phyloP scores from a whole-genome alignment of 1,140 invertebrate species.

The Anastrepha ludens region DNA sequence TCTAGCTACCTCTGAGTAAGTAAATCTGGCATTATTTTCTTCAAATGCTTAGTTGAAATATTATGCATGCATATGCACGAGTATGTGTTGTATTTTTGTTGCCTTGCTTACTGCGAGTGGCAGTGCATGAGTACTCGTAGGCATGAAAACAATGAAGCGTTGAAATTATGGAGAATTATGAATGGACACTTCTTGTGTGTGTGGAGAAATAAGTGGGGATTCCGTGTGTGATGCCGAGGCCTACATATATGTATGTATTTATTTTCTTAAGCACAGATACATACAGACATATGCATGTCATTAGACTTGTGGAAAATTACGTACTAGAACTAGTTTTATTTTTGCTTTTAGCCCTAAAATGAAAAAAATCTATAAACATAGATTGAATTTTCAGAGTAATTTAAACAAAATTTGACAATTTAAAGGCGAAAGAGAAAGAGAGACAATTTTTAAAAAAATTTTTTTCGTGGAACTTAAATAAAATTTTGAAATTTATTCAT shows the following conservation, averaged over 20 bases:
- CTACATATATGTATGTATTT: neutral
- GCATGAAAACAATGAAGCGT: slow-evolving; percentile 6
- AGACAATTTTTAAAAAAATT: no score
- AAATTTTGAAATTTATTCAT: no score
- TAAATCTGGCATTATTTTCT: slow-evolving; percentile 36
- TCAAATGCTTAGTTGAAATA: neutral
- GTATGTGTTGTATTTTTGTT: neutral
- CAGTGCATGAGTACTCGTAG: neutral
- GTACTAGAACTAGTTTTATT: no score
- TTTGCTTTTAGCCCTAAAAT: no score
- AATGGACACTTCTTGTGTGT: neutral
- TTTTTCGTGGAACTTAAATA: no score
- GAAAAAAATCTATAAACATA: no score
- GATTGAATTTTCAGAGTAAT: no score
- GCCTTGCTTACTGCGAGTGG: neutral
- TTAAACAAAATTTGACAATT: no score
- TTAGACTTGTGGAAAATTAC: no score
- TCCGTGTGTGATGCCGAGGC: neutral
- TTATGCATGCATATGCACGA: neutral
- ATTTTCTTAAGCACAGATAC: no score
- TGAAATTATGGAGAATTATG: slow-evolving; percentile 18
- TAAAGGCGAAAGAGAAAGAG: no score
- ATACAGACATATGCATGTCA: no score
- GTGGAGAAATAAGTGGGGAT: neutral
- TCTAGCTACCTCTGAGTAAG: neutral